Evolutionary conservation across 2,888 invertebrate genomes (phyloP).

Genomic region (Mechanitis messenoides): DNA sequence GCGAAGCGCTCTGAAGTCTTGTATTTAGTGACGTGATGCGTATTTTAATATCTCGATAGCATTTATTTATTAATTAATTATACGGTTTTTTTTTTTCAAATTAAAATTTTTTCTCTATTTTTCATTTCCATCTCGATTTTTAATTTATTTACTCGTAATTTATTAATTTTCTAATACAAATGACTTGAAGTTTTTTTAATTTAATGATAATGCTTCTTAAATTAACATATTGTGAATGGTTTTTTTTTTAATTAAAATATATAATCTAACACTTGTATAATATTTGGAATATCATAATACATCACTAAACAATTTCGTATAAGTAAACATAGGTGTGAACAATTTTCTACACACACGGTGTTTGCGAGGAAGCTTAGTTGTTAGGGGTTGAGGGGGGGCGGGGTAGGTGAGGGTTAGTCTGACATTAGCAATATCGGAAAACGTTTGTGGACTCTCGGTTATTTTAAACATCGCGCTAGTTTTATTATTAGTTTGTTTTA

Average conservation of each 20-base stretch:
- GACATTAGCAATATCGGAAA: slow-evolving; percentile 19
- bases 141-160: no score
- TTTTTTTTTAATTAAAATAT: no score
- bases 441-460: slow-evolving; percentile 9
- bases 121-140: no score
- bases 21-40: slow-evolving; percentile 12
- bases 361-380: slow-evolving; percentile 19
- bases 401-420: slow-evolving; percentile 10
- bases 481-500: not conserved
- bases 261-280: no score
- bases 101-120: no score
- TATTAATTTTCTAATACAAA: no score
- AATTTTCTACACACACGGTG: slow-evolving; percentile 21
- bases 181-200: no score
- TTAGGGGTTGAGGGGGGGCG: slow-evolving; percentile 6
- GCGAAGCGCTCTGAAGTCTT: not conserved
- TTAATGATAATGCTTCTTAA: no score
- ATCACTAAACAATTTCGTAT: slow-evolving; percentile 11
- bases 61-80: no score
- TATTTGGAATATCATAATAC: not conserved
- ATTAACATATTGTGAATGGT: no score
- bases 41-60: not conserved
- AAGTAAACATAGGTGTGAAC: slow-evolving; percentile 17
- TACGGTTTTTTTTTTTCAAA: no score
- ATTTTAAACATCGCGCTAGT: slow-evolving; percentile 2